Conservation (phyloP, 2,113 vertebrate genomes). For the Eptatretus burgeri region DNA sequence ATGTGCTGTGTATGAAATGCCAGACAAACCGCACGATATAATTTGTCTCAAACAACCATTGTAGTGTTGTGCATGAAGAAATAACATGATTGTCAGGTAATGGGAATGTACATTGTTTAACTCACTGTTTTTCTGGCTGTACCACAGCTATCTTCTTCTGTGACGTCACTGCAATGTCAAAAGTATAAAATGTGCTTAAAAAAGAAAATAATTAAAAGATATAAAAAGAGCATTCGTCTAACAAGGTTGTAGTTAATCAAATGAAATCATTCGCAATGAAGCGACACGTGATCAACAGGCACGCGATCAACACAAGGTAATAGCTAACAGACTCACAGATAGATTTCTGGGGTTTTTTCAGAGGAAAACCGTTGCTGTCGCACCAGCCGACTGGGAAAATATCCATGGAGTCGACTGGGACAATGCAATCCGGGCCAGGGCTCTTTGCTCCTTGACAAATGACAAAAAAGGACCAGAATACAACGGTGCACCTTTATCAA, state of each 20-base stretch:
- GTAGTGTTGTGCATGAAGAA: constrained; percentile 11
- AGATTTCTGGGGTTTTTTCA: constrained; percentile 46
- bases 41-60: no score
- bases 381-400: constrained; percentile 94
- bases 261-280: no score
- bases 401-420: constrained; percentile 66
- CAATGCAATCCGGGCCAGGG: constrained; percentile 49
- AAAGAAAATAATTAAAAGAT: no score
- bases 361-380: constrained; percentile 79
- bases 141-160: constrained; percentile 64
- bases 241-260: no score
- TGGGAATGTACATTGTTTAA: constrained; percentile 12
- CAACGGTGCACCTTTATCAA: no score
- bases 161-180: constrained; percentile 30
- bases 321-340: constrained; percentile 22
- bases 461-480: no score
- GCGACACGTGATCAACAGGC: no score
- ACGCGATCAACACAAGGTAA: no score
- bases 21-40: no score
- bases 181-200: constrained; percentile 7
- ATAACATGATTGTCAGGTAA: constrained; percentile 10
- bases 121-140: constrained; percentile 88
- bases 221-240: no score
- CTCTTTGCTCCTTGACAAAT: constrained; percentile 39
- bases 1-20: no score